Conservation (phyloP, 2,113 vertebrate species). For the Archocentrus centrarchus region DNA sequence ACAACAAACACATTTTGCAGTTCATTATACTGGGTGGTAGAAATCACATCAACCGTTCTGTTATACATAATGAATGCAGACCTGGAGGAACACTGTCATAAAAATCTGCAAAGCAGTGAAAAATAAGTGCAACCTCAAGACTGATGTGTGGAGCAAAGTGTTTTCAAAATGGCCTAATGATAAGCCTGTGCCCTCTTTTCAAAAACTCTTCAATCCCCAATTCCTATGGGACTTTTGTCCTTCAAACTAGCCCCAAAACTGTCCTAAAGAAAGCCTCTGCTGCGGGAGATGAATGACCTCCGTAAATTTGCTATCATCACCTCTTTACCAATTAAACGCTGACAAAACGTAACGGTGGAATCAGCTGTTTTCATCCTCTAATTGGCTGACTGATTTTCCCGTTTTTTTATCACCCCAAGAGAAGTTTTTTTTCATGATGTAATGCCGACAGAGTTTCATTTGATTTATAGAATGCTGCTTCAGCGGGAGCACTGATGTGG, state of each 20-base stretch:
- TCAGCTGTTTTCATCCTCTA: slow-evolving; percentile 59
- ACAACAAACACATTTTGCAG: slow-evolving; percentile 35
- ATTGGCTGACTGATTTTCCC: slow-evolving; percentile 59
- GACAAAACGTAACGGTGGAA: slow-evolving; percentile 18
- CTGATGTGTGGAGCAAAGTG: slow-evolving; percentile 14
- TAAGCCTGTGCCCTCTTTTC: background rate
- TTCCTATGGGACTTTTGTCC: background rate
- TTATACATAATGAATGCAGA: slow-evolving; percentile 57
- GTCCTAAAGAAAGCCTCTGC: slow-evolving; percentile 18
- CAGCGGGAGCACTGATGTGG: slow-evolving; percentile 12
- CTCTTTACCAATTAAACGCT: slow-evolving; percentile 40
- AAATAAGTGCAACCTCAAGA: slow-evolving; percentile 40
- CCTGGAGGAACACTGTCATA: slow-evolving; percentile 31
- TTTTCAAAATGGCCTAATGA: slow-evolving; percentile 40
- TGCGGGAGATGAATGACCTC: slow-evolving; percentile 44
- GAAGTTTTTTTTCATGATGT: slow-evolving; percentile 37
- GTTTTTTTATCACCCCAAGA: slow-evolving; percentile 33
- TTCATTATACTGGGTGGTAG: slow-evolving; percentile 39
- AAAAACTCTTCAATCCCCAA: background rate
- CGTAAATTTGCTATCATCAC: slow-evolving; percentile 31
- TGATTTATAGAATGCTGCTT: slow-evolving; percentile 59
- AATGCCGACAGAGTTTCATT: slow-evolving; percentile 16
- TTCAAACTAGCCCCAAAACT: background rate
- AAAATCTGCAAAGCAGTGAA: slow-evolving; percentile 32
- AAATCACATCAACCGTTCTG: slow-evolving; percentile 46